Conservation (phyloP, 2,888 invertebrate genomes). For the Erannis defoliaria region DNA sequence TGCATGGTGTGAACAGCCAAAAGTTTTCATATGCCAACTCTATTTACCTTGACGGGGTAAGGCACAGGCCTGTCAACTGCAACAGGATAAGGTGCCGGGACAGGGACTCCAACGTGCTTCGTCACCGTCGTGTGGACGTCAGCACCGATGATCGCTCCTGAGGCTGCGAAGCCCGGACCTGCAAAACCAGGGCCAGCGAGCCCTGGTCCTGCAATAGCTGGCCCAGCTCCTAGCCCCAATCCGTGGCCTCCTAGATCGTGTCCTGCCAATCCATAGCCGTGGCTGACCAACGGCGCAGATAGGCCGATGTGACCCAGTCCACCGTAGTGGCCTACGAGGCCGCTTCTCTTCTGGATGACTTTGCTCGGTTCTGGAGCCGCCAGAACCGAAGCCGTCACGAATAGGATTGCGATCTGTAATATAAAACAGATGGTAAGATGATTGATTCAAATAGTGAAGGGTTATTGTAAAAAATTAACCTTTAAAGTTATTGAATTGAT, state of each 20-base stretch:
- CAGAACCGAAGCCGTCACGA: conserved; percentile 71
- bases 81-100: conserved; percentile 81
- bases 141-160: conserved; percentile 71
- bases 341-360: conserved; percentile 79
- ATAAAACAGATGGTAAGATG: neutral
- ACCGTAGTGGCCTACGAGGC: conserved; percentile 73
- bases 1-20: too few species aligned
- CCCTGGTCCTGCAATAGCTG: conserved; percentile 31
- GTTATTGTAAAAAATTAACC: too few species aligned
- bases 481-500: too few species aligned
- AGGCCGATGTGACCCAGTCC: conserved; percentile 48
- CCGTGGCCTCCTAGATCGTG: conserved; percentile 17
- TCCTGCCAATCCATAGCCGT: conserved; percentile 55
- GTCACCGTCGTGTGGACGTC: conserved; percentile 83
- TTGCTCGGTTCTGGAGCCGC: conserved; percentile 72
- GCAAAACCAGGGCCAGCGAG: conserved; percentile 41
- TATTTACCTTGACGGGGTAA: conserved; percentile 76
- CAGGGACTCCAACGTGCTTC: conserved; percentile 80
- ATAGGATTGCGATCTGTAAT: conserved; percentile 67
- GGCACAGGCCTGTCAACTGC: conserved; percentile 81
- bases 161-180: conserved; percentile 31
- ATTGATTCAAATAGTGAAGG: too few species aligned
- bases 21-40: too few species aligned
- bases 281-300: conserved; percentile 38
- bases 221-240: conserved; percentile 31